Evolutionary conservation across 2,113 vertebrate genomes (phyloP), one percentile per base, ranked within the genome.

Genomic region (Diglossa brunneiventris): DNA sequence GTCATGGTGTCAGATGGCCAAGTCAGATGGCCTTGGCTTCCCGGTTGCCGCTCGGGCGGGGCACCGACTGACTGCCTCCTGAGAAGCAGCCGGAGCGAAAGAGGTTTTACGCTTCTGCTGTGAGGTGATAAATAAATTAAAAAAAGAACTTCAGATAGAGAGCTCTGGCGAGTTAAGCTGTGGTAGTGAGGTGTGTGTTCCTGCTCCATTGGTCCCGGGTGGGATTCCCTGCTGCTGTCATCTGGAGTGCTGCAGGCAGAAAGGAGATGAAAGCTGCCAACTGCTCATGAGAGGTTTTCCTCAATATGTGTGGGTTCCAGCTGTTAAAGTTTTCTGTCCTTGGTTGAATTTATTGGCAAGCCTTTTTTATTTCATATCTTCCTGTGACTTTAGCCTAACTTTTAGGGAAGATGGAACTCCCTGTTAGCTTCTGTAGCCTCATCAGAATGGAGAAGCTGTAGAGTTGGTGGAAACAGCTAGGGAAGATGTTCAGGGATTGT

Each of bases 261-360:
- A 28, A 2, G 33, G 24, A 42, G 4, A 13, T 37, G 7, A 20
- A 20, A 4, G 15, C 28, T 13, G 22, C 44, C 27, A 8, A 5
- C 16, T 62, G 17, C 12, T 33, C 27, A 0, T 20, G 24, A 7
- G 14, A 47, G 28, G 3, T 44, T 55, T 59, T 61, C 1, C 1
- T n/a, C 10, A 15, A 5, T 13, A 28, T 56, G 27, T 28, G 16
- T 41, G 33, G 10, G 2, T 18, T 74, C 53, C 21, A 35, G 19
- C 11, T 46, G 28, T 31, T 55, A 3, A 1, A 27, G 39, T 26
- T 85, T 61, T 41, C 16, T 16, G 4, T 50, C 26, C 3, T 58
- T 13, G 4, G 13, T 30, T 61, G 14, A 64, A 9, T 73, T 83
- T n/a, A 7, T 63, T 46, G 1, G 3, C 27, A 27, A n/a, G 44